phyloP scores from a whole-genome alignment of 1,140 invertebrate genomes.

The Andricus grossulariae region DNA sequence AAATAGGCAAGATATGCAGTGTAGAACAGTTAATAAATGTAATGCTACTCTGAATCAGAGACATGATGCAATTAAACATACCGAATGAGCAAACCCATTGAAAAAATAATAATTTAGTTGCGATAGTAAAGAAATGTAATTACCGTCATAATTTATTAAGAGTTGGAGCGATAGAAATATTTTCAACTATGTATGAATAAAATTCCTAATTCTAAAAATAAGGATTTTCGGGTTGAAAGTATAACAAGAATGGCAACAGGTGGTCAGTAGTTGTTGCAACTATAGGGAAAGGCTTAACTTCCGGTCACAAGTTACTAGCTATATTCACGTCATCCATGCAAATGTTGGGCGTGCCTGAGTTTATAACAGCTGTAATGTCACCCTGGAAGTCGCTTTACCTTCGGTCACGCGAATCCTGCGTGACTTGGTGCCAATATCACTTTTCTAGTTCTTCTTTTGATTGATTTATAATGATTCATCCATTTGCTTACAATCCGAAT shows the following conservation, averaged over 20 bases:
- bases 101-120: too few relatives aligned
- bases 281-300: conserved; percentile 50
- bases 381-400: neutral
- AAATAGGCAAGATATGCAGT: too few relatives aligned
- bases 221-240: neutral
- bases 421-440: neutral
- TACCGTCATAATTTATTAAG: too few relatives aligned
- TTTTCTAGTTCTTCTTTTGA: neutral
- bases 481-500: too few relatives aligned
- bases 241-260: conserved; percentile 60
- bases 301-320: conserved; percentile 57
- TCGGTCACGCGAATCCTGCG: conserved; percentile 49
- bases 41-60: too few relatives aligned
- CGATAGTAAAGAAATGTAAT: too few relatives aligned
- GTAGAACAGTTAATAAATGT: too few relatives aligned
- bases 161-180: too few relatives aligned
- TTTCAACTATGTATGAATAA: too few relatives aligned
- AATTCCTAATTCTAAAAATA: neutral
- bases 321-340: conserved; percentile 68
- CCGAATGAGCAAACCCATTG: too few relatives aligned
- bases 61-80: too few relatives aligned
- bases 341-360: conserved; percentile 63
- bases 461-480: neutral
- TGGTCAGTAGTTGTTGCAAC: conserved; percentile 63
- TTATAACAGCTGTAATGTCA: conserved; percentile 60